Conservation (phyloP, 2,113 vertebrate genomes). For the Romanogobio albipinnatus region DNA sequence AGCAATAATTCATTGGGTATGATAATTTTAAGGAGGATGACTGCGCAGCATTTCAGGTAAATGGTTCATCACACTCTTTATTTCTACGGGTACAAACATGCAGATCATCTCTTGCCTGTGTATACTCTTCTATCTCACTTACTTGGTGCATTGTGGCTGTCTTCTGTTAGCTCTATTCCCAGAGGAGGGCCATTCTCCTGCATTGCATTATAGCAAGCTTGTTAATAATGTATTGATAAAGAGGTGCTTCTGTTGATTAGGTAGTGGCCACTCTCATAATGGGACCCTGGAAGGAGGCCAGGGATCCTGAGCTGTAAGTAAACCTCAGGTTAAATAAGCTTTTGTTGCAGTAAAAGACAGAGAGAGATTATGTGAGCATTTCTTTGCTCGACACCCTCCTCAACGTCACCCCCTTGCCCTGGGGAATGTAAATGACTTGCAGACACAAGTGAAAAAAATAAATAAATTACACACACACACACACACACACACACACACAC, state of each 20-base stretch:
- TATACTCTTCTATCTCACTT: conserved; percentile 57
- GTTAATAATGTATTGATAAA: conserved; percentile 97
- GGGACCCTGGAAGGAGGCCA: conserved; percentile 85
- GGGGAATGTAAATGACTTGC: conserved; percentile 76
- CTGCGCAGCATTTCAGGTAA: conserved; percentile 60
- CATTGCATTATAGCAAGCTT: conserved; percentile 84
- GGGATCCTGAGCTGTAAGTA: conserved; percentile 82
- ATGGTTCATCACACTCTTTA: conserved; percentile 53
- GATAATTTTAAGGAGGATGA: conserved; percentile 43
- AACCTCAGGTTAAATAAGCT: conserved; percentile 83
- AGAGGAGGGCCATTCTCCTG: conserved; percentile 79
- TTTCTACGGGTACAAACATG: conserved; percentile 64
- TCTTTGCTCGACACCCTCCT: not conserved
- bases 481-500: not conserved
- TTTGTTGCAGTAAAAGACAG: conserved; percentile 65
- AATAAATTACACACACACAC: no score
- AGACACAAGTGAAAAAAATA: conserved; percentile 62
- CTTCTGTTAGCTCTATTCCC: conserved; percentile 83
- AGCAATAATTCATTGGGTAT: not conserved
- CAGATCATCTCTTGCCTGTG: conserved; percentile 64
- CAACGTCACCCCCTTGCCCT: conserved; percentile 51
- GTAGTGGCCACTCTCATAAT: conserved; percentile 88
- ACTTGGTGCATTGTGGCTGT: conserved; percentile 70
- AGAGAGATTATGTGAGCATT: conserved; percentile 34
- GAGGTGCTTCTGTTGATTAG: conserved; percentile 86